phyloP scores from a whole-genome alignment of 2,888 invertebrate species.

The Hirtodrosophila confusa region DNA sequence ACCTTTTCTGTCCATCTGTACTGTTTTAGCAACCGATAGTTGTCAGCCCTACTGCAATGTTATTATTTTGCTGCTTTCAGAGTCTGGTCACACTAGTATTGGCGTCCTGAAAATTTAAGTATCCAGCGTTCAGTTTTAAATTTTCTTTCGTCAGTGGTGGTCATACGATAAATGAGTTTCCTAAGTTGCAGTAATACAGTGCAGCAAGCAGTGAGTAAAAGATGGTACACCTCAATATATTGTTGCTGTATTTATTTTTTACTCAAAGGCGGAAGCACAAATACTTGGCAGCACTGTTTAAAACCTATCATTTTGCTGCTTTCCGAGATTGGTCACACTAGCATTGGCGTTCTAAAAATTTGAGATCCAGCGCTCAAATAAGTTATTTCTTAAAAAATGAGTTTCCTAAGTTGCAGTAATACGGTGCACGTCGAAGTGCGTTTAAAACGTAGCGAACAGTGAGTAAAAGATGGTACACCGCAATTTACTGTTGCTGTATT shows the following conservation, averaged over 20 bases:
- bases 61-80: neutral
- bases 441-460: slow-evolving; percentile 59
- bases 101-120: too few species aligned
- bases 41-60: too few species aligned
- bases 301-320: neutral
- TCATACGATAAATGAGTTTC: slow-evolving; percentile 50
- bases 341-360: too few species aligned
- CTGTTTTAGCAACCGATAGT: too few species aligned
- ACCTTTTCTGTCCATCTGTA: too few species aligned
- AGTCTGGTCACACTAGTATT: slow-evolving; percentile 33
- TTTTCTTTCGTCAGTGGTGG: too few species aligned
- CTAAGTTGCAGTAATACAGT: slow-evolving; percentile 55
- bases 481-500: neutral
- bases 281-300: too few species aligned
- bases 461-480: slow-evolving; percentile 29
- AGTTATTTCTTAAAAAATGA: slow-evolving; percentile 39
- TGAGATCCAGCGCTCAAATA: too few species aligned
- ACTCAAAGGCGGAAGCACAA: slow-evolving; percentile 36
- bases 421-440: slow-evolving; percentile 77
- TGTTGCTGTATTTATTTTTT: neutral
- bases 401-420: slow-evolving; percentile 51
- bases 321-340: slow-evolving; percentile 31
- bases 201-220: slow-evolving; percentile 61
- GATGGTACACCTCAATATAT: neutral
- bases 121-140: too few species aligned